Evolutionary conservation across 1,140 invertebrate genomes (phyloP), one percentile per base, ranked within the genome.

Genomic region (Philotrypesis tridentata): DNA sequence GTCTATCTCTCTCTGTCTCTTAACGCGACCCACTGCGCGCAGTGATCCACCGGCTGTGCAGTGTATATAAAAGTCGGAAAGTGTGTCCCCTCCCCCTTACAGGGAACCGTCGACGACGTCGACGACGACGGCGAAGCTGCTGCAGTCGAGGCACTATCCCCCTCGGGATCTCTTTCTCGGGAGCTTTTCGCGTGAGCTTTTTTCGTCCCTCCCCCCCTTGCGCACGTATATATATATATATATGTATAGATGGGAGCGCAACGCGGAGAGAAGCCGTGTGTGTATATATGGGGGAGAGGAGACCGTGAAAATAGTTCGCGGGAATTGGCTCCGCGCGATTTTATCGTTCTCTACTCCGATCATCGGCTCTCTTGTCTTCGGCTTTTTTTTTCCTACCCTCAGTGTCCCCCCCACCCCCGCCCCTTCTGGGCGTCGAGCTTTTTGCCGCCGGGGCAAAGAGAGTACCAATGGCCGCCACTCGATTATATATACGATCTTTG

Each of bases 311-410:
- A 86, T 85, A 82, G 84, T 84, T 83, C 76, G 48, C 48, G 80
- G 67, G 65, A 85, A 88, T 87, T 87, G 84, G 79, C 82, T 83
- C 80, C 81, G 77, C 77, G 83, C 82, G 85, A 87, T 87, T 88
- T 87, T 87, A 87, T 88, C 87, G 83, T 55, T n/a, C 48, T 74
- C 55, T n/a, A n/a, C n/a, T 33, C 63, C 9, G 82, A 60, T 55
- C 71, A 31, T 60, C 55, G 27, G 14, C 67, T 27, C 67, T 33
- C 23, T 48, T 72, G 23, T 43, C 29, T 71, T 60, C 33, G n/a
- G 25, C 37, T 80, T 81, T 61, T 29, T 43, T 55, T 61, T 74
- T 55, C 14, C 43, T 60, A 31, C 11, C 43, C 12, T 33, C n/a
- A 5, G 33, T n/a, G n/a, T n/a, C n/a, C n/a, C 37, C 33, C 37